phyloP scores from a whole-genome alignment of 2,113 vertebrate species.

The Orycteropus afer region DNA sequence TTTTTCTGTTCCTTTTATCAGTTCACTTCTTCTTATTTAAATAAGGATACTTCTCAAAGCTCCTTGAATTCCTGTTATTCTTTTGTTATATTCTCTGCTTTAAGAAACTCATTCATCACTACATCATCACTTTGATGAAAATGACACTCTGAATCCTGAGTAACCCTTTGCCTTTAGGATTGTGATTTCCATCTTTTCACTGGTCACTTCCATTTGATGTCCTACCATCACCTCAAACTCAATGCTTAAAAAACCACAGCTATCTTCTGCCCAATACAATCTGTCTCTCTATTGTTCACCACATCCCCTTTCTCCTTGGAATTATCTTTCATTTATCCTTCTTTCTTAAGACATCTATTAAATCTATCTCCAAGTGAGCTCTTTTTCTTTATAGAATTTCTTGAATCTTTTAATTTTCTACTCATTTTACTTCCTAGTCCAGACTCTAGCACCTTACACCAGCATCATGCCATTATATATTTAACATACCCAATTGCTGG shows the following conservation, averaged over 20 bases:
- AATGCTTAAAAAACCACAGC: background rate
- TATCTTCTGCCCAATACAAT: background rate
- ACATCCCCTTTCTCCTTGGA: background rate
- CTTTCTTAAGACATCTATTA: background rate
- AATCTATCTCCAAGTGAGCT: background rate
- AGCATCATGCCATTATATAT: background rate
- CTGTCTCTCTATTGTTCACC: background rate
- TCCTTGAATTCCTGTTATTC: background rate
- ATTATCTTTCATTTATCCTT: background rate
- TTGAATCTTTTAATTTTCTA: slow-evolving; percentile 1
- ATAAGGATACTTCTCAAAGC: background rate
- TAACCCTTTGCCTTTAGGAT: background rate
- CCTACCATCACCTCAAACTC: background rate
- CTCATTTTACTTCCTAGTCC: background rate
- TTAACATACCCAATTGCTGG: background rate
- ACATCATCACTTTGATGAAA: background rate
- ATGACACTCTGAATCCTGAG: too few species aligned
- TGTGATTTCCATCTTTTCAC: background rate
- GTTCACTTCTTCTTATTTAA: background rate
- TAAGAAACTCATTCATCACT: background rate
- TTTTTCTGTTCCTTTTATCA: background rate
- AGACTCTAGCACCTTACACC: background rate
- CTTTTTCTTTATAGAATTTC: background rate
- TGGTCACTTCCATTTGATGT: background rate
- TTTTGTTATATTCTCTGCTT: background rate